A percentile compares a stretch with the other conserved stretches of the same genome.
phyloP scores from a whole-genome alignment of 2,113 vertebrate species.

The Macrotis lagotis region DNA sequence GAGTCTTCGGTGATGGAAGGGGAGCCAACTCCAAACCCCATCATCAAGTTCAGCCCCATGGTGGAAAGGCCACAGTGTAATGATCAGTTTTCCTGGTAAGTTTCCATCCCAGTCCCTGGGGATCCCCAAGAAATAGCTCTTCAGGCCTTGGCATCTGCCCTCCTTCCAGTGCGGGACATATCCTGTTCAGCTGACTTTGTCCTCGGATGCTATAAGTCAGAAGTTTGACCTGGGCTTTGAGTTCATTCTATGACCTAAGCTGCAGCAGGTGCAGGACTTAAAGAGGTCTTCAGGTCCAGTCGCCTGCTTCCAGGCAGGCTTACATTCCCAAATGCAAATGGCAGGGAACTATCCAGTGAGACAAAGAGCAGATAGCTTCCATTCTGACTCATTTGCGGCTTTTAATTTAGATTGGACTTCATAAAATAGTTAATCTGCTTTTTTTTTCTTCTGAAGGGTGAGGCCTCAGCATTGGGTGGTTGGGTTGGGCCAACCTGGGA shows the following conservation, averaged over 20 bases:
- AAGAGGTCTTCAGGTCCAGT: neutral
- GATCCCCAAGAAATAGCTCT: too few species aligned
- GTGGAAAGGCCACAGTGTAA: constrained; percentile 84
- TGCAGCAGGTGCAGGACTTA: neutral
- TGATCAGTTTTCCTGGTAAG: constrained; percentile 71
- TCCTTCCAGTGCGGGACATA: neutral
- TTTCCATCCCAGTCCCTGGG: neutral
- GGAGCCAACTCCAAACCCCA: constrained; percentile 72
- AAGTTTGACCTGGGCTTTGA: too few species aligned
- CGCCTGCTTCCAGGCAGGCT: neutral
- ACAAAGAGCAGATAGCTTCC: too few species aligned
- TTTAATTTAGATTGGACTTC: too few species aligned
- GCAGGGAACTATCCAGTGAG: too few species aligned
- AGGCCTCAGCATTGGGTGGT: neutral
- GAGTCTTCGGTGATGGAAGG: constrained; percentile 89
- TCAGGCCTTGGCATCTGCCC: too few species aligned
- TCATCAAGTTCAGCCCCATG: constrained; percentile 86
- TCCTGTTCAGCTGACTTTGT: neutral
- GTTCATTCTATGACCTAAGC: neutral
- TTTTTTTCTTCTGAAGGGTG: too few species aligned
- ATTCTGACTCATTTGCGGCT: too few species aligned
- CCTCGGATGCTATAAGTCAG: neutral
- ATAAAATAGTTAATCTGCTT: too few species aligned
- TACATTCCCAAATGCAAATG: too few species aligned
- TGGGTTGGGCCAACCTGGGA: too few species aligned